Evolutionary conservation across 2,113 vertebrate species (phyloP).

Genomic region (Cryptotis parvus): DNA sequence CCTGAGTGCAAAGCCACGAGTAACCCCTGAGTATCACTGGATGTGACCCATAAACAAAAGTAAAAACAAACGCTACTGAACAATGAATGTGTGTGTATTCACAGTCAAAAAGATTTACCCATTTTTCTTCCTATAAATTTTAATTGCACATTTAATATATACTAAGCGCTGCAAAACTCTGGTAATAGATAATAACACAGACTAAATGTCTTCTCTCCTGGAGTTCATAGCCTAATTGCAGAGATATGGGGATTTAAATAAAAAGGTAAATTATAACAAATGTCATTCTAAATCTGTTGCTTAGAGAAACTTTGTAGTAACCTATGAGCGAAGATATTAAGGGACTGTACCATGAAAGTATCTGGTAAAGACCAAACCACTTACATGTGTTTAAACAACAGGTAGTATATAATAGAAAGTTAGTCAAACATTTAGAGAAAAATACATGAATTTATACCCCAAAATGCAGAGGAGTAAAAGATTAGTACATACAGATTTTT

Average conservation of each 20-base stretch:
- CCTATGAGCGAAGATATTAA: neutral
- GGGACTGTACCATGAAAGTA: neutral
- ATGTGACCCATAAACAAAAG: no score
- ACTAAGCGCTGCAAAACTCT: neutral
- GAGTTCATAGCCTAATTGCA: neutral
- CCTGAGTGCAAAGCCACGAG: no score
- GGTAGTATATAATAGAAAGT: neutral
- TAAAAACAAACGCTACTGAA: no score
- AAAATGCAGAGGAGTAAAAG: neutral
- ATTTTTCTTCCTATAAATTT: neutral
- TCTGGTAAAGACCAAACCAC: neutral
- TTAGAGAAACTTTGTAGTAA: neutral
- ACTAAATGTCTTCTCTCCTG: neutral
- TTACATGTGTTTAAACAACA: neutral
- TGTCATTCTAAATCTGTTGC: neutral
- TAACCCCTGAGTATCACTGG: no score
- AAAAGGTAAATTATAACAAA: neutral
- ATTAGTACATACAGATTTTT: neutral
- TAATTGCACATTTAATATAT: neutral
- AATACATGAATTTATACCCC: conserved; percentile 6
- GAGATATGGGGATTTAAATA: neutral
- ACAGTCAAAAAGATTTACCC: neutral
- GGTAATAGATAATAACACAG: neutral
- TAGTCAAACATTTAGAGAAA: neutral
- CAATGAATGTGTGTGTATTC: neutral